These are phyloP conservation scores for Zoroaster sp. DNA, from an alignment of 53 echinoderm and acorn worm genomes.

Conservation along the genomic window DNA sequence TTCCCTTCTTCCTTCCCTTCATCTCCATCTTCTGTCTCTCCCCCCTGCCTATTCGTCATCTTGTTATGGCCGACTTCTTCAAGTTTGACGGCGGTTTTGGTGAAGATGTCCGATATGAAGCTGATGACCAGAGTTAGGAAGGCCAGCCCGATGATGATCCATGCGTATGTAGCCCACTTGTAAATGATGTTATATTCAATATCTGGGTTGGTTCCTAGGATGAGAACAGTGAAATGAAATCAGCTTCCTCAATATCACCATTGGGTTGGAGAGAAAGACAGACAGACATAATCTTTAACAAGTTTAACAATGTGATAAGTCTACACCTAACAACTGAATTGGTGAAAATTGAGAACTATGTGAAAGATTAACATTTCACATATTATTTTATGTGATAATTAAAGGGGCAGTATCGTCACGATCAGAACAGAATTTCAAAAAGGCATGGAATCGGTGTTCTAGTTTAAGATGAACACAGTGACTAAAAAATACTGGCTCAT, in stretches of 20 bases:
- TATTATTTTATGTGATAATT: too few relatives aligned
- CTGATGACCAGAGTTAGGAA: constrained; percentile 65
- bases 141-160: constrained; percentile 79
- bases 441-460: too few relatives aligned
- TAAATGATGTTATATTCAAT: constrained; percentile 48
- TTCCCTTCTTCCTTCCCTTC: constrained; percentile 10
- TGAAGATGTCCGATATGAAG: constrained; percentile 57
- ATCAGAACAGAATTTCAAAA: too few relatives aligned
- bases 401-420: too few relatives aligned
- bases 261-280: not conserved
- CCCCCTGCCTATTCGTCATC: constrained; percentile 5
- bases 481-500: too few relatives aligned
- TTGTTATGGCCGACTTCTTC: constrained; percentile 30
- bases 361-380: too few relatives aligned
- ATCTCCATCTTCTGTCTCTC: not conserved
- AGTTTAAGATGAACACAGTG: too few relatives aligned
- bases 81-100: constrained; percentile 45
- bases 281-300: not conserved
- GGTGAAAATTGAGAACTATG: too few relatives aligned
- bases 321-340: not conserved
- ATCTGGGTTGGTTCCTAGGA: constrained; percentile 53
- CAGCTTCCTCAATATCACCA: not conserved
- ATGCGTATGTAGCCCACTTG: constrained; percentile 56
- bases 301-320: not conserved
- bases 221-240: not conserved